Conservation (phyloP, 2,797 vertebrate species). For the Orientallactaga sibirica region DNA sequence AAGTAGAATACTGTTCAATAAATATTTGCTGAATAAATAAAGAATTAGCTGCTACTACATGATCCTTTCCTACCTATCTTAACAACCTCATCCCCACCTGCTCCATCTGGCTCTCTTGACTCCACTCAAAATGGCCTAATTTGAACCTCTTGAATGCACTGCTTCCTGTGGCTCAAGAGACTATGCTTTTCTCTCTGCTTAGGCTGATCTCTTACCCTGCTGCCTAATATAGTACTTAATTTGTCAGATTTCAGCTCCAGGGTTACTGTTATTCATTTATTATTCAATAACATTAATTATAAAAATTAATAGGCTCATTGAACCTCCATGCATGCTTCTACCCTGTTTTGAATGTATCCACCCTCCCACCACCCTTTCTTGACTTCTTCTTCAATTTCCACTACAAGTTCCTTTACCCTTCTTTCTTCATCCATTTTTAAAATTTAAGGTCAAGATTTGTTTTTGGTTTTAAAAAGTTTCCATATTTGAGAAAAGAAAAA, state of each 20-base stretch:
- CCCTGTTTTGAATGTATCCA: background rate
- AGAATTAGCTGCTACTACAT: conserved; percentile 24
- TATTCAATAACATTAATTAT: background rate
- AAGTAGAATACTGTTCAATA: conserved; percentile 19
- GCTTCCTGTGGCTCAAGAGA: background rate
- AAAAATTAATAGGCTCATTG: background rate
- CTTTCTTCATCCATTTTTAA: background rate
- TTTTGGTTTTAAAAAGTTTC: background rate
- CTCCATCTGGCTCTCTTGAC: background rate
- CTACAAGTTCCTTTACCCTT: background rate
- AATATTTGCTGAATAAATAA: conserved; percentile 71
- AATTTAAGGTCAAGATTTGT: background rate
- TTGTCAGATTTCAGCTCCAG: conserved; percentile 36
- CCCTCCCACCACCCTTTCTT: background rate
- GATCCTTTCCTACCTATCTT: conserved; percentile 7
- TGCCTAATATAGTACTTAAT: background rate
- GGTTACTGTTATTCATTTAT: background rate
- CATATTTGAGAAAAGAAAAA: background rate
- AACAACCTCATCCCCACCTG: background rate
- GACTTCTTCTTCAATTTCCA: background rate
- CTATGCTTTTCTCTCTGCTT: conserved; percentile 14
- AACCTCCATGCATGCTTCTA: background rate
- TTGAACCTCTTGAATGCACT: conserved; percentile 33
- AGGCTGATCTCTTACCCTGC: background rate
- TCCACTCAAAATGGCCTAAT: conserved; percentile 10